Evolutionary conservation across 2,888 invertebrate species (phyloP).

Genomic region (Allygus modestus): DNA sequence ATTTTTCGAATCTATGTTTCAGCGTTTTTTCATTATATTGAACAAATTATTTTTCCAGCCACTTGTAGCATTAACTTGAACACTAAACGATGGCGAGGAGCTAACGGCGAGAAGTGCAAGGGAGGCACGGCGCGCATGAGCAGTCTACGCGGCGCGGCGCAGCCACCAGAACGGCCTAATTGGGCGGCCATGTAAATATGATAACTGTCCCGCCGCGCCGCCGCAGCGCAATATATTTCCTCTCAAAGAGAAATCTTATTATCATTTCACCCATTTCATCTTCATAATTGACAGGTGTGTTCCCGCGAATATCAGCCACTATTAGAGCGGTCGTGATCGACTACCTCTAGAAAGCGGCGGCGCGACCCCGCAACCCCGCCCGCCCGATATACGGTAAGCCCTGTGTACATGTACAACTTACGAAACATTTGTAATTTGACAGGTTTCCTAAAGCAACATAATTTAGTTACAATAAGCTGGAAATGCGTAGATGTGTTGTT

Average conservation of each 20-base stretch:
- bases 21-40: too few relatives aligned
- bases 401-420: too few relatives aligned
- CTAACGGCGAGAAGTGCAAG: not conserved
- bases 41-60: too few relatives aligned
- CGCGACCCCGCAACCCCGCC: not conserved
- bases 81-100: too few relatives aligned
- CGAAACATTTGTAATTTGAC: too few relatives aligned
- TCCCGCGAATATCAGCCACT: constrained; percentile 51
- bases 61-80: too few relatives aligned
- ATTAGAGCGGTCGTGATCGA: constrained; percentile 55
- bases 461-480: too few relatives aligned
- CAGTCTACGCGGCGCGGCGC: constrained; percentile 1
- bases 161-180: constrained; percentile 45
- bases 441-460: too few relatives aligned
- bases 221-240: constrained; percentile 46
- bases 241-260: constrained; percentile 51
- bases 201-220: constrained; percentile 44
- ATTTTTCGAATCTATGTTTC: too few relatives aligned
- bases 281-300: constrained; percentile 57
- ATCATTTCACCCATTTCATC: constrained; percentile 58
- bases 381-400: too few relatives aligned
- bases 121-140: not conserved
- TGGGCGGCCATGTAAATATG: constrained; percentile 53
- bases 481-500: too few relatives aligned
- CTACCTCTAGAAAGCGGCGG: constrained; percentile 42